Conservation (phyloP, 2,888 invertebrate genomes). For the Athripsodes cinereus region DNA sequence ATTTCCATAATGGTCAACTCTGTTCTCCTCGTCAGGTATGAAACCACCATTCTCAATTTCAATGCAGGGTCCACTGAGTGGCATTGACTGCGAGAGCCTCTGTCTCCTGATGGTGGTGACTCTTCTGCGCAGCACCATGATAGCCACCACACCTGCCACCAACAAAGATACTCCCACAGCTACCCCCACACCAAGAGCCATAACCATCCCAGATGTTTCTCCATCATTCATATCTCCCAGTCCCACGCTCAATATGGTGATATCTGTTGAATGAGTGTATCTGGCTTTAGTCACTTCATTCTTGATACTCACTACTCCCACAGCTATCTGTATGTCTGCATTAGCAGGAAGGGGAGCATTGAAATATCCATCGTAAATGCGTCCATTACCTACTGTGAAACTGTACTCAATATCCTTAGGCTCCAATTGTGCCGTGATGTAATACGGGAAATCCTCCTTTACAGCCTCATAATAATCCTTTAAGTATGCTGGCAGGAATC, state of each 20-base stretch:
- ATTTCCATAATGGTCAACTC: slow-evolving; percentile 64
- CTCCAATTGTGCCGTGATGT: slow-evolving; percentile 75
- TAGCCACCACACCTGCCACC: slow-evolving; percentile 55
- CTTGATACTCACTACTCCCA: slow-evolving; percentile 65
- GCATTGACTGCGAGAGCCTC: slow-evolving; percentile 49
- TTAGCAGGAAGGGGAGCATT: slow-evolving; percentile 67
- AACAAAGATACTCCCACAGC: slow-evolving; percentile 70
- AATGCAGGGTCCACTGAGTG: slow-evolving; percentile 71
- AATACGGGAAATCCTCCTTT: slow-evolving; percentile 66
- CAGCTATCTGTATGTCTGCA: slow-evolving; percentile 59
- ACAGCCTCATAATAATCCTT: slow-evolving; percentile 62
- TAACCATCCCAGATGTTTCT: slow-evolving; percentile 44
- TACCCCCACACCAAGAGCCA: slow-evolving; percentile 52
- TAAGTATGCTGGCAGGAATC: slow-evolving; percentile 54
- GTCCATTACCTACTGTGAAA: slow-evolving; percentile 74
- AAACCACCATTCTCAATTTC: slow-evolving; percentile 78
- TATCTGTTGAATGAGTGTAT: slow-evolving; percentile 54
- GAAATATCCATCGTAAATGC: slow-evolving; percentile 64
- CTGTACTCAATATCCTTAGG: slow-evolving; percentile 57
- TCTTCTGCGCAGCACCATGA: slow-evolving; percentile 51
- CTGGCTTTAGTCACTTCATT: slow-evolving; percentile 59
- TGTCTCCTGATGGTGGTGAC: slow-evolving; percentile 42
- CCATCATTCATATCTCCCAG: slow-evolving; percentile 42
- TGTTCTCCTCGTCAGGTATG: slow-evolving; percentile 63
- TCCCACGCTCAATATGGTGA: slow-evolving; percentile 48